phyloP scores from a whole-genome alignment of 2,797 vertebrate species.

The Sarcophilus harrisii region DNA sequence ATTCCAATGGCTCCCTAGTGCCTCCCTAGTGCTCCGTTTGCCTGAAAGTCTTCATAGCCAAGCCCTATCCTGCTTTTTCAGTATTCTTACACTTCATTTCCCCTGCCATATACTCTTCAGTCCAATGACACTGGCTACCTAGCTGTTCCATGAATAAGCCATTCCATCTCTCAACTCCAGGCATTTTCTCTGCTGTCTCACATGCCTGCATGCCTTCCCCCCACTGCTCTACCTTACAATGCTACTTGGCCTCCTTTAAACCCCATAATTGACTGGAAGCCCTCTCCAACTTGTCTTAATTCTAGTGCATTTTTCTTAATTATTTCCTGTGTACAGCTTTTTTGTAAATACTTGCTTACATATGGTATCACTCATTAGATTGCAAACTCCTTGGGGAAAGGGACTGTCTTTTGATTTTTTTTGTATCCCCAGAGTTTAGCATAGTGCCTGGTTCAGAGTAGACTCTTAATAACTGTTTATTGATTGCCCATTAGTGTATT shows the following conservation, averaged over 20 bases:
- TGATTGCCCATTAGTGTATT: not conserved
- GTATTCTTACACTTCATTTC: not conserved
- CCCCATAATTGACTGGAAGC: not conserved
- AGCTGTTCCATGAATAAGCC: not conserved
- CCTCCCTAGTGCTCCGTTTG: not conserved
- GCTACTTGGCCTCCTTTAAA: not conserved
- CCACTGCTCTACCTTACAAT: not conserved
- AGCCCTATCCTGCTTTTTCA: not conserved
- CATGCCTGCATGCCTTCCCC: not conserved
- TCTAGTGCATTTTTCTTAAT: not conserved
- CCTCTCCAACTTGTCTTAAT: not conserved
- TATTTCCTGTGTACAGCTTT: not conserved
- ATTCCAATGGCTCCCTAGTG: not conserved
- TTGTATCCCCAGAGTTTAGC: not conserved
- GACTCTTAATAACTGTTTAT: not conserved
- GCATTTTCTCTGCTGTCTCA: not conserved
- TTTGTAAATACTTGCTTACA: not conserved
- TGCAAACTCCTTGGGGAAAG: not conserved
- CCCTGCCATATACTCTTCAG: not conserved
- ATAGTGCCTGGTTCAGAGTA: not conserved
- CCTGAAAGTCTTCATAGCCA: not conserved
- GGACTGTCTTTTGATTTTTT: not conserved
- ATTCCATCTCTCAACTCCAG: not conserved
- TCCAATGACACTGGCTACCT: not conserved
- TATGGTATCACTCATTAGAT: not conserved